A percentile compares a stretch with the other conserved stretches of the same genome.
Conservation (phyloP, 2,113 vertebrate genomes). For the Malurus cyaneus region DNA sequence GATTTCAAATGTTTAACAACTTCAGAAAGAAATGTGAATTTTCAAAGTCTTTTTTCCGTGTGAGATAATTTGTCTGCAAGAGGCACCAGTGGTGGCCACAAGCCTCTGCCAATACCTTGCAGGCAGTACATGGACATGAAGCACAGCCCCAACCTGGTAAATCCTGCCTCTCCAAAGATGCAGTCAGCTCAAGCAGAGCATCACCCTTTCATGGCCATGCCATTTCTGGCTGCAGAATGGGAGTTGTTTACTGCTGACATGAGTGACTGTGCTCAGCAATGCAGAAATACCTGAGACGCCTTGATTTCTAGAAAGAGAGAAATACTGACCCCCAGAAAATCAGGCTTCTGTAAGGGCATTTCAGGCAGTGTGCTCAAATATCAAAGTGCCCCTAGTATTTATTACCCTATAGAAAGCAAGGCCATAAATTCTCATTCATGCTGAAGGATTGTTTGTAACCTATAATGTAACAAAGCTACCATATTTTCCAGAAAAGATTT, state of each 20-base stretch:
- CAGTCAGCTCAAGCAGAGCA: not conserved
- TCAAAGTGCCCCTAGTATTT: conserved; percentile 27
- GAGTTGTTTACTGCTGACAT: not conserved
- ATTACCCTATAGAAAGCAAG: not conserved
- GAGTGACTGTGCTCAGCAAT: not conserved
- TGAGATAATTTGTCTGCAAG: not conserved
- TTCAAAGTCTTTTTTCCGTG: not conserved
- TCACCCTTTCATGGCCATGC: fast-evolving
- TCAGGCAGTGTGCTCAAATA: not conserved
- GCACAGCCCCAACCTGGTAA: not conserved
- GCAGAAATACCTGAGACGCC: not conserved
- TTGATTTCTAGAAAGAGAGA: not conserved
- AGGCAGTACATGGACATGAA: fast-evolving
- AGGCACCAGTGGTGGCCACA: not conserved
- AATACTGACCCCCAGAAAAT: not conserved
- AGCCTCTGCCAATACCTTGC: not conserved
- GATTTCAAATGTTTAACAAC: not conserved
- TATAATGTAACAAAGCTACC: not conserved
- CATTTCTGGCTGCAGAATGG: not conserved
- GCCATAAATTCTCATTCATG: not conserved
- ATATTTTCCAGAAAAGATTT: not conserved
- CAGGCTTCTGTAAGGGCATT: not conserved
- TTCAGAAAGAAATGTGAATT: not conserved
- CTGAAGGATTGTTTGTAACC: not conserved
- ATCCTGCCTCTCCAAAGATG: not conserved